Conservation (phyloP, 2,797 vertebrate genomes). For the Alca torda region DNA sequence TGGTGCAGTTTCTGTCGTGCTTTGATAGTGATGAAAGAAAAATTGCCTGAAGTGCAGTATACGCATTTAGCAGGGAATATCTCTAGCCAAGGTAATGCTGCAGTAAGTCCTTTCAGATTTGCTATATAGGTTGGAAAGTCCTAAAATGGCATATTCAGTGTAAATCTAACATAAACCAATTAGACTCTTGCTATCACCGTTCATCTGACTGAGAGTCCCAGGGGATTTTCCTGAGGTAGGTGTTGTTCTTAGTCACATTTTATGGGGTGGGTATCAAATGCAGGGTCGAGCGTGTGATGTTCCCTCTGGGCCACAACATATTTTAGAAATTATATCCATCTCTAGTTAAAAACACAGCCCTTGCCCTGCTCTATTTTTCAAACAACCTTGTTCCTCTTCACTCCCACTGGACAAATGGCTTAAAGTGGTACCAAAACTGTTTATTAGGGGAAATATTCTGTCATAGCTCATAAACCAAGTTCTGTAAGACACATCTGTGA, state of each 20-base stretch:
- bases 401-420: not conserved
- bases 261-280: not conserved
- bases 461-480: not conserved
- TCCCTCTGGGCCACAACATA: not conserved
- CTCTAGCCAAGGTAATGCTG: not conserved
- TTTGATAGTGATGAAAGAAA: not conserved
- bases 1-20: not conserved
- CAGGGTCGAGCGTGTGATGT: rapidly evolving
- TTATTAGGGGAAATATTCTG: not conserved
- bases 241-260: not conserved
- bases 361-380: not conserved
- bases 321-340: not conserved
- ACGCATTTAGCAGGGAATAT: not conserved
- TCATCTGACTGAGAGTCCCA: not conserved
- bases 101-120: not conserved
- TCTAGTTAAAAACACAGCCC: not conserved
- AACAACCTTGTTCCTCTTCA: not conserved
- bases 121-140: not conserved
- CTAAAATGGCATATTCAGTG: not conserved
- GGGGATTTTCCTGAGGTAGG: not conserved
- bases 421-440: not conserved
- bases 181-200: not conserved
- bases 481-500: not conserved
- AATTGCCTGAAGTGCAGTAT: not conserved
- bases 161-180: not conserved